Base-by-base conservation (phyloP, 2,113 vertebrate genomes). In the Tachysurus vachellii region DNA sequence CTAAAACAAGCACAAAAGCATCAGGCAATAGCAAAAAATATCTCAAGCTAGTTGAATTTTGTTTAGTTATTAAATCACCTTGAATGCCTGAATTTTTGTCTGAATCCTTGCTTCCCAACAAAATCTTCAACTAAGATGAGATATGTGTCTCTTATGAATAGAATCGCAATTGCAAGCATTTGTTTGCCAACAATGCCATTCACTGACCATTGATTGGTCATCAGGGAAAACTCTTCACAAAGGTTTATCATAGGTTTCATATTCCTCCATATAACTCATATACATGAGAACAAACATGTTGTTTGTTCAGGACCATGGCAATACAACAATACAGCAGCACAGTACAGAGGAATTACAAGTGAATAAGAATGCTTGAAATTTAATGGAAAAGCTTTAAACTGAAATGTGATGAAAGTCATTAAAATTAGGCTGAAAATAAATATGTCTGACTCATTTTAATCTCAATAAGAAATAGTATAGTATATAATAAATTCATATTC, bases 101-200 rank as follows among this genome's bases (percentile, higher is more conserved):
- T 64, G 26, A 64, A n/a, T 64, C 23, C 1, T 64, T 64, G 26
- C 26, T 2, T 26, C n/a, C 62, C 62, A 64, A 4, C 19, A 66
- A 36, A 82, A 66, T 26, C 42, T 82, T 82, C 19, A 11, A 64
- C 11, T 44, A 23, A 61, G 13, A 47, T n/a, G 21, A 47, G 31
- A 66, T 36, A 36, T 36, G 36, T 36, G 36, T 36, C 36, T 36
- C 36, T n/a, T n/a, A 36, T 36, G 36, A 82, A 82, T 50, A 53
- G 28, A 75, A 42, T 21, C n/a, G 2, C 9, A 23, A 31, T 64
- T 66, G 13, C 28, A 44, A 54, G 47, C 28, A 82, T 88, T 82
- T 76, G 23, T 82, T 88, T 71, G 79, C n/a, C 53, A 82, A 85
- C 68, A 85, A 56, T 62, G 68, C 79, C 87, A 47, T 68, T 56